Conservation (phyloP, 2,888 invertebrate species). For the Polyommatus icarus region DNA sequence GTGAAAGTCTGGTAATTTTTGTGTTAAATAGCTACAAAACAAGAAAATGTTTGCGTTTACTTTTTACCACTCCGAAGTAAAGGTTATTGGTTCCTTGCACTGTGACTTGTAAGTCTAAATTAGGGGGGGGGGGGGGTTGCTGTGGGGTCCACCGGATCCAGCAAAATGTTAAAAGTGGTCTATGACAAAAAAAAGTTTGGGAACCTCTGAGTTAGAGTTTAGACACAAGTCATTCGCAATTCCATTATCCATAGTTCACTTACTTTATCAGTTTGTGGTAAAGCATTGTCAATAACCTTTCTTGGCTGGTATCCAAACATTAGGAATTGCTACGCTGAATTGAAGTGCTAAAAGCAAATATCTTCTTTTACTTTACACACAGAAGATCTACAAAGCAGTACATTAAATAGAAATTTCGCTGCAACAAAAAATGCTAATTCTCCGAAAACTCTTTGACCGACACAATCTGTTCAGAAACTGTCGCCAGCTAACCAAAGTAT, state of each 20-base stretch:
- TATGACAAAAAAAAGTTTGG: no score
- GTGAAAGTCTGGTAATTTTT: no score
- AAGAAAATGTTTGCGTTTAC: no score
- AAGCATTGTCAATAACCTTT: background rate
- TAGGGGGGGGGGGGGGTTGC: no score
- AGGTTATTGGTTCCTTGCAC: no score
- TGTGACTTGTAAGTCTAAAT: no score
- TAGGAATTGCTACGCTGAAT: background rate
- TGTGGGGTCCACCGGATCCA: no score
- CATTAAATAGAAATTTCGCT: background rate
- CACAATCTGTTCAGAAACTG: constrained; percentile 23
- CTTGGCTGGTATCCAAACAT: background rate
- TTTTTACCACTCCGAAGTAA: no score
- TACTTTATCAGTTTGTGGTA: background rate
- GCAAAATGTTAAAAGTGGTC: no score
- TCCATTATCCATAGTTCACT: background rate
- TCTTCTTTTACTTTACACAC: background rate
- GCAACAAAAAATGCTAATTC: background rate
- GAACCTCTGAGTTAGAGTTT: no score
- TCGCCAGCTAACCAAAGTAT: constrained; percentile 33
- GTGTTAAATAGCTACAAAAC: no score
- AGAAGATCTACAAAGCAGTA: background rate
- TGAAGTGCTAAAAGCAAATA: background rate
- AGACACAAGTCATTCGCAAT: no score
- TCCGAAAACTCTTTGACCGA: background rate